These are phyloP conservation scores for Nomada fabriciana DNA, from an alignment of 2,888 invertebrate species.

Conservation along the genomic window DNA sequence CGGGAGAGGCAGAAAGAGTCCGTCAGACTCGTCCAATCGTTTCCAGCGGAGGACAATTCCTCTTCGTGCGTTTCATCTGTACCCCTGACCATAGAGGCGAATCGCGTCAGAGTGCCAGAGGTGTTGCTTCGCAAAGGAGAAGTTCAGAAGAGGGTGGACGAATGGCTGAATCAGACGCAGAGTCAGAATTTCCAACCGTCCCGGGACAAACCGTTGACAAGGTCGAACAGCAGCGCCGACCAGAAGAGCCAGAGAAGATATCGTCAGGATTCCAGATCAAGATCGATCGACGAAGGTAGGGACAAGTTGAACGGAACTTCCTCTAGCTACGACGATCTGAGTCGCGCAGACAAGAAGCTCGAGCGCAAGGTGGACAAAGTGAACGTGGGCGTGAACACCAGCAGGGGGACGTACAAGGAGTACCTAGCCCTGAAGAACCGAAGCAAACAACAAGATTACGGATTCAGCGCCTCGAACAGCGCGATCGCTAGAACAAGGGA, in stretches of 20 bases:
- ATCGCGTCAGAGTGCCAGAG: conserved; percentile 69
- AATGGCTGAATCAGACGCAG: conserved; percentile 79
- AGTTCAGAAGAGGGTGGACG: conserved; percentile 80
- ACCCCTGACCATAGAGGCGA: conserved; percentile 28
- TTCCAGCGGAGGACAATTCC: conserved; percentile 34
- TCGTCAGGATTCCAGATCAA: conserved; percentile 71
- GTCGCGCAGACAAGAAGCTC: conserved; percentile 65
- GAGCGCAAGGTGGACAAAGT: conserved; percentile 68
- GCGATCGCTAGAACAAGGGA: conserved; percentile 58
- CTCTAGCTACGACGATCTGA: conserved; percentile 78
- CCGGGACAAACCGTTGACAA: conserved; percentile 70
- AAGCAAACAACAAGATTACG: conserved; percentile 71
- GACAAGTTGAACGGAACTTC: conserved; percentile 74
- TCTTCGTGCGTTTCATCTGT: conserved; percentile 13
- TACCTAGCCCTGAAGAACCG: conserved; percentile 69
- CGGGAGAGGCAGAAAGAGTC: conserved; percentile 71
- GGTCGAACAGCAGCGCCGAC: conserved; percentile 79
- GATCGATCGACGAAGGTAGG: conserved; percentile 72
- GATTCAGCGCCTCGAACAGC: conserved; percentile 61
- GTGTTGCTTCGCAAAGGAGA: conserved; percentile 77
- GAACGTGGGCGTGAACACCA: conserved; percentile 71
- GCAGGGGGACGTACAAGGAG: conserved; percentile 75
- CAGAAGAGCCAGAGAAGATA: conserved; percentile 73
- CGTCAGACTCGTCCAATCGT: conserved; percentile 45
- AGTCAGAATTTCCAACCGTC: conserved; percentile 71